Base-by-base conservation (phyloP, 2,888 invertebrate species). In the Theretra japonica region DNA sequence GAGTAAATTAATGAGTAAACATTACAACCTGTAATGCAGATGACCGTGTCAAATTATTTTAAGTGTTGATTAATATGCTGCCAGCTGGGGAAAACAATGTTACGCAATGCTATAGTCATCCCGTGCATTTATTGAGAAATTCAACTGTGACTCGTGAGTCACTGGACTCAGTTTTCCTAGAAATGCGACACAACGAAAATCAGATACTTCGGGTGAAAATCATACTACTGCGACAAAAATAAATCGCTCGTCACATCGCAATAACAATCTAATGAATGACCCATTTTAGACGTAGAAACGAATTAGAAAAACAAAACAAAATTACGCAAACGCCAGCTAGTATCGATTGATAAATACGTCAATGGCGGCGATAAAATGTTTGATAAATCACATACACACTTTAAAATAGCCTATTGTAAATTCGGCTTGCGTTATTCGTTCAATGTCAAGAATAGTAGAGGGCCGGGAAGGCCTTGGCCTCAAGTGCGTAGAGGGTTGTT, bases 381-480 rank as follows among this genome's bases (percentile, higher is more conserved):
- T 70, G 58, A 41, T 41, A 62, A 11, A 33, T 70, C 56, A 30
- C 5, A 25, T 65, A 56, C n/a, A 70, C 50, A 62, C 23, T 41
- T 65, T 65, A 23, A 48, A 65, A 65, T 48, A 30, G 53, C 53
- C 50, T 53, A 30, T 53, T 7, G 30, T 30, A 65, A 62, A 70
- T 62, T 53, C 30, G 62, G 33, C 62, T 53, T 77, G 68, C 72
- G 75, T 81, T 77, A 79, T 78, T 79, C 82, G 79, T 71, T 74
- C 87, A 91, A 90, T 89, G 90, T 90, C 90, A 90, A 90, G 90
- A 85, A 81, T 86, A 83, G 75, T 74, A 76, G 83, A 84, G 87
- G 88, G 86, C 86, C 85, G 84, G 76, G 79, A 81, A 81, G 84
- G 81, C 87, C 88, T 88, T 89, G 89, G 87, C 90, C 90, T 87